These are phyloP conservation scores for Athene cunicularia DNA, from an alignment of 2,113 vertebrate species.

Conservation along the genomic window DNA sequence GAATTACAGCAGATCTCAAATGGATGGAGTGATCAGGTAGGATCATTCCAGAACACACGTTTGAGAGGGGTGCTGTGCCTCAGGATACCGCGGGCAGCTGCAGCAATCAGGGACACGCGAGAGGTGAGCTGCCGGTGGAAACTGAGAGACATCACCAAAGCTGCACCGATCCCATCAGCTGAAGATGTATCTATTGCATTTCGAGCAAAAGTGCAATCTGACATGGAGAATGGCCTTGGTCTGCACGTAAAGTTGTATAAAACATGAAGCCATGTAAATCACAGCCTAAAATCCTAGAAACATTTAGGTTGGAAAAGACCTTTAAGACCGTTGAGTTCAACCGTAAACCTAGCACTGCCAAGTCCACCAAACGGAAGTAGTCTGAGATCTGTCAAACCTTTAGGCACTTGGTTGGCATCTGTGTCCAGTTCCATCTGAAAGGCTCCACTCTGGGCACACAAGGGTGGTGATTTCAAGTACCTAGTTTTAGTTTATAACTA, in stretches of 20 bases:
- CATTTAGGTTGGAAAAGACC: neutral
- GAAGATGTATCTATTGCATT: rapidly evolving
- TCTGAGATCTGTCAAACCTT: neutral
- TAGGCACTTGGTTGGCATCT: neutral
- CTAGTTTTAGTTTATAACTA: constrained; percentile 4
- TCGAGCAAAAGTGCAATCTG: neutral
- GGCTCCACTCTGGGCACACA: neutral
- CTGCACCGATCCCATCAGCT: neutral
- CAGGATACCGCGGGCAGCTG: neutral
- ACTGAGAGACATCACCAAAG: neutral
- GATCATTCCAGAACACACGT: rapidly evolving
- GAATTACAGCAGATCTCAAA: neutral
- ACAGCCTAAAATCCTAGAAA: rapidly evolving
- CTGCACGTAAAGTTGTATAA: rapidly evolving
- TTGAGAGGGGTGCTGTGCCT: rapidly evolving
- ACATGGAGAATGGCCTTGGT: neutral
- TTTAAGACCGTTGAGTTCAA: neutral
- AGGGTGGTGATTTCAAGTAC: neutral
- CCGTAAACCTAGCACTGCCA: neutral
- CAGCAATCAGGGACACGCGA: rapidly evolving
- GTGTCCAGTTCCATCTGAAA: neutral
- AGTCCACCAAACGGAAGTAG: neutral
- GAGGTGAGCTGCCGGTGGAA: neutral
- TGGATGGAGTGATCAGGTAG: neutral
- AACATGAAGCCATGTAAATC: neutral